Percentiles rank a stretch among this genome's conserved stretches.
These are phyloP conservation scores for Pterostichus madidus DNA, from an alignment of 2,888 invertebrate species.

Conservation along the genomic window DNA sequence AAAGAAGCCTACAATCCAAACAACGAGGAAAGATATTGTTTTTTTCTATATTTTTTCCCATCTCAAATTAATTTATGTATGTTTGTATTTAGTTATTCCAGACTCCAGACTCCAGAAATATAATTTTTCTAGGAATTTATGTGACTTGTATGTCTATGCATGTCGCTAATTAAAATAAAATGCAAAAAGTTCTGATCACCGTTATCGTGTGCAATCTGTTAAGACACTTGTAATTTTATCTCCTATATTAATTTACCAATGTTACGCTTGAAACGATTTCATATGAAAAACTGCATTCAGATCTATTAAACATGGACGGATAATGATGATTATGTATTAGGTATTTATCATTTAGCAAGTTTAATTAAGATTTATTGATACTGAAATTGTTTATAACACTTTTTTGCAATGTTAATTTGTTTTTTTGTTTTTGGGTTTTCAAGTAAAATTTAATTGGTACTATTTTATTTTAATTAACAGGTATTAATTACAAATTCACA, in stretches of 20 bases:
- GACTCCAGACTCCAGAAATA: background rate
- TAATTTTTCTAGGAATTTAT: background rate
- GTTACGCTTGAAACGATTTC: background rate
- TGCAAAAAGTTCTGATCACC: background rate
- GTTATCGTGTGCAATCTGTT: background rate
- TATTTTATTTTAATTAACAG: conserved; percentile 10
- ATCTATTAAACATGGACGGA: background rate
- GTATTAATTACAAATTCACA: background rate
- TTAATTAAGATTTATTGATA: background rate
- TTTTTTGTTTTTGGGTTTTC: background rate
- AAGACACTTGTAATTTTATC: background rate
- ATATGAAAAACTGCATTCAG: background rate
- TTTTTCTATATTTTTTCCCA: too few species aligned
- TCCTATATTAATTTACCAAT: too few species aligned
- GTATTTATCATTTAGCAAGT: background rate
- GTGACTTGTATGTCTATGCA: background rate
- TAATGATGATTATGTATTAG: background rate
- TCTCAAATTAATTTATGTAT: too few species aligned
- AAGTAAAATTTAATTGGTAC: background rate
- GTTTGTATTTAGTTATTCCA: too few species aligned
- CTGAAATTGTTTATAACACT: background rate
- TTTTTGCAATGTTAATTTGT: background rate
- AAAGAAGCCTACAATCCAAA: too few species aligned
- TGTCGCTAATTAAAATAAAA: background rate
- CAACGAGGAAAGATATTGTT: too few species aligned